phyloP scores from a whole-genome alignment of 2,113 vertebrate genomes.

The Erpornis zantholeuca region DNA sequence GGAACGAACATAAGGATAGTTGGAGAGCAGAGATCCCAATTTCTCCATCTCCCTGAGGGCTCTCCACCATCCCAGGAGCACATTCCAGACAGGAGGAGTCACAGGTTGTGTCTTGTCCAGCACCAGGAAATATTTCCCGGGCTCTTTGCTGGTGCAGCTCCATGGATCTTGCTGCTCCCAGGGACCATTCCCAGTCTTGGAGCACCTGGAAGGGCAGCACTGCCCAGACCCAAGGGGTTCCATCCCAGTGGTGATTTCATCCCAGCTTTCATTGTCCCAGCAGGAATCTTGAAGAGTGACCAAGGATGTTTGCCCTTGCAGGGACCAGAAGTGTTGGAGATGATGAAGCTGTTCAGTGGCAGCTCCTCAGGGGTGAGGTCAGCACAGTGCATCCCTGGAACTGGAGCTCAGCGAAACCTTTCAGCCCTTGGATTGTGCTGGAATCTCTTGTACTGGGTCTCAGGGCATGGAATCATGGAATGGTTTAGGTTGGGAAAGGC shows the following conservation, averaged over 20 bases:
- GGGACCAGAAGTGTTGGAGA: background rate
- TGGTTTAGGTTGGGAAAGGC: background rate
- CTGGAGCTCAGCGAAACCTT: background rate
- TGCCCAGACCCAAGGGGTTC: background rate
- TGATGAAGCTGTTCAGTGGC: background rate
- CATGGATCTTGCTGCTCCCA: accelerated
- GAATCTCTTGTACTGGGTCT: background rate
- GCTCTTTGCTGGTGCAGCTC: background rate
- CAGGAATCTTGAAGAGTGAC: background rate
- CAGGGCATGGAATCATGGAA: background rate
- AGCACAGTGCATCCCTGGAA: accelerated
- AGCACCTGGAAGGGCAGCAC: background rate
- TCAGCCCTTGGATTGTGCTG: background rate
- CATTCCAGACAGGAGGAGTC: background rate
- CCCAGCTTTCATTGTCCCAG: background rate
- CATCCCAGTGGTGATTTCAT: background rate
- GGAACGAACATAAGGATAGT: background rate
- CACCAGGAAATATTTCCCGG: background rate
- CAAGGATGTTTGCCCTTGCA: background rate
- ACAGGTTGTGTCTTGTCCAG: background rate
- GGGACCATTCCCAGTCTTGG: background rate
- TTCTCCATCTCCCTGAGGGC: background rate
- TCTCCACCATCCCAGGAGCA: background rate
- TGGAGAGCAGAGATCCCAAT: background rate
- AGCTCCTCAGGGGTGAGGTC: background rate